Base-by-base conservation (phyloP, 1,140 invertebrate genomes). In the Caenorhabditis remanei region DNA sequence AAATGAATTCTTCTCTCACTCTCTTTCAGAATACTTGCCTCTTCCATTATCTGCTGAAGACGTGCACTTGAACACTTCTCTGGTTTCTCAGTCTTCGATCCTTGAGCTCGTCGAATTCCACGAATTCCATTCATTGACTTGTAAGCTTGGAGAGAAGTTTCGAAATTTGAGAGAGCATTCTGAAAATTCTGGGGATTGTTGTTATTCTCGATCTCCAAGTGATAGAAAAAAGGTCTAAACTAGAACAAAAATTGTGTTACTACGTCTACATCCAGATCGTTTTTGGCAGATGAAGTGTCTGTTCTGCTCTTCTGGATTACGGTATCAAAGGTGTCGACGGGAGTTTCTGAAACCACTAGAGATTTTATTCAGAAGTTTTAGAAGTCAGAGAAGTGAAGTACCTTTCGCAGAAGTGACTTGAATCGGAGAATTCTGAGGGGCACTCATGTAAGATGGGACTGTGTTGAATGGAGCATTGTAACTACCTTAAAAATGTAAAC, bases 221-320 rank as follows among this genome's bases (percentile, higher is more conserved):
- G n/a, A n/a, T n/a, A n/a, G n/a, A n/a, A n/a, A n/a, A n/a, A n/a
- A 46, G 2, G 7, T 7, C 24, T 50, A n/a, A 4, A 9, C 9
- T 24, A 24, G 14, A 71, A n/a, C n/a, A 46, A 79, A 79, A 79
- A 32, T 8, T 63, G 24, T 21, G 24, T 50, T 79, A 79, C 46
- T 79, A 79, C 71, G 14, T 79, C 71, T 14, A 79, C n/a, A 79
- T 79, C 71, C 32, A 79, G n/a, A 24, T 79, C 71, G 14, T 79
- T 79, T n/a, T 79, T 79, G n/a, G 43, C 71, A 11, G 71, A 4
- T 32, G 61, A 13, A 2, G 43, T 79, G 7, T 48, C 46, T 21
- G 71, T 21, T 21, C 41, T 50, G 71, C 71, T 79, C n/a, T 79
- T 79, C 46, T 79, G 71, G 11, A 79, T 79, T 50, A 79, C 43